These are phyloP conservation scores for Xanthorhoe designata DNA, from an alignment of 2,888 invertebrate species.

Conservation along the genomic window DNA sequence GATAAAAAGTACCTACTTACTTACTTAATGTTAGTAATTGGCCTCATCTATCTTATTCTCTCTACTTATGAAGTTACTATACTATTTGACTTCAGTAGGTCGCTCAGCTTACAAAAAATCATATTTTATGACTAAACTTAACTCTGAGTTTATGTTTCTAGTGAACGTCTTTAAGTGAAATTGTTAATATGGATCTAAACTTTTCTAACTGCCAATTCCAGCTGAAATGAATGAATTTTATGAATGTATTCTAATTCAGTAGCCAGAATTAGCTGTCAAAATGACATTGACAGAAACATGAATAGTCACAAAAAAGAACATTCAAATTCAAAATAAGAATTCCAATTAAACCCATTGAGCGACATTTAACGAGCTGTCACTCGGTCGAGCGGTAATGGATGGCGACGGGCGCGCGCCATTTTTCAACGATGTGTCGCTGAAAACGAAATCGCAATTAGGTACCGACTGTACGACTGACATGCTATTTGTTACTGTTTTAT, in stretches of 20 bases:
- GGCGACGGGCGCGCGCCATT: constrained; percentile 50
- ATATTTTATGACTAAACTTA: too few species aligned
- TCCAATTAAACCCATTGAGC: constrained; percentile 43
- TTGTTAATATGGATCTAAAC: too few species aligned
- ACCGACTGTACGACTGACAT: constrained; percentile 38
- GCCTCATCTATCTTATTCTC: background rate
- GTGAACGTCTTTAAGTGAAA: too few species aligned
- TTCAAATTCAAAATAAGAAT: constrained; percentile 39
- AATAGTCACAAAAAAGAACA: constrained; percentile 20
- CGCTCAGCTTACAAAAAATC: too few species aligned
- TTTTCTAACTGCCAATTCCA: background rate
- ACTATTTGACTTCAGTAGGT: background rate
- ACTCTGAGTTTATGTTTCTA: too few species aligned
- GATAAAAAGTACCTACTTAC: background rate
- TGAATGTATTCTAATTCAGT: background rate
- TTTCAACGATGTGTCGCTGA: constrained; percentile 51
- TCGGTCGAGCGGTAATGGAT: constrained; percentile 56
- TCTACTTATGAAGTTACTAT: too few species aligned
- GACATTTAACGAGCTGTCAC: constrained; percentile 58
- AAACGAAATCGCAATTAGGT: constrained; percentile 49
- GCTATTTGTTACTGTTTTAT: constrained; percentile 39
- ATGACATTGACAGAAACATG: constrained; percentile 21
- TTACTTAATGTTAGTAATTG: background rate
- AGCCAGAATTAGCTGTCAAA: constrained; percentile 17
- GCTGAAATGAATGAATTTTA: background rate